Percentiles rank a stretch among this genome's conserved stretches.
phyloP scores from a whole-genome alignment of 2,888 invertebrate species.

The Phengaris alcon region DNA sequence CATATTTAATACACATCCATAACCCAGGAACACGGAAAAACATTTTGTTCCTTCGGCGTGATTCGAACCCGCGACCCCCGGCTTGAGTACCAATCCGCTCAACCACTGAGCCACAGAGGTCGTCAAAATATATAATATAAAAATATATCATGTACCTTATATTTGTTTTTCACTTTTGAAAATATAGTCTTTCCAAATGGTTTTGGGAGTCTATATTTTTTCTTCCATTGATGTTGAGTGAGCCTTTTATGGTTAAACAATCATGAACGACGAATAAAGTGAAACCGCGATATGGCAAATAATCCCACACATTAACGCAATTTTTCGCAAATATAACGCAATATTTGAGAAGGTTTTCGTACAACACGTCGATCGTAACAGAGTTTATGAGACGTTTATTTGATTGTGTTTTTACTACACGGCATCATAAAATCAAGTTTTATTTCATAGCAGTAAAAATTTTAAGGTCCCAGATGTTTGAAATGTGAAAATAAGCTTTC shows the following conservation, averaged over 20 bases:
- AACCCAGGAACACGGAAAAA: no score
- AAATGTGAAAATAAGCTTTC: slow-evolving; percentile 2
- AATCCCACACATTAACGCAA: slow-evolving; percentile 16
- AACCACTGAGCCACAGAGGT: no score
- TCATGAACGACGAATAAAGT: background rate
- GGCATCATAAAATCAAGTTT: slow-evolving; percentile 18
- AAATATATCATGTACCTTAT: no score
- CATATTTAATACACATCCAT: no score
- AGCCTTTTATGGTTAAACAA: slow-evolving; percentile 13
- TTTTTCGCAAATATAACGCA: slow-evolving; percentile 25
- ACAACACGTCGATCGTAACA: slow-evolving; percentile 12
- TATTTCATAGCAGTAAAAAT: slow-evolving; percentile 26
- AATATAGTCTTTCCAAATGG: no score
- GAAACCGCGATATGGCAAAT: slow-evolving; percentile 15
- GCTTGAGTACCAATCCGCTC: no score
- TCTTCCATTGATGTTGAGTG: background rate
- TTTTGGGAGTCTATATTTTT: no score
- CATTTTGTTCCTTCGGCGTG: no score
- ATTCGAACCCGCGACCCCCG: no score
- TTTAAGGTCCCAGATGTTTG: background rate
- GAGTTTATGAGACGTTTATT: slow-evolving; percentile 21
- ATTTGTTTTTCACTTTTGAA: no score
- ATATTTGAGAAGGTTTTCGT: slow-evolving; percentile 15
- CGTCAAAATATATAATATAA: no score
- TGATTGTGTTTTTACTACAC: slow-evolving; percentile 26